Conservation (phyloP, 2,113 vertebrate species). For the Plecotus auritus region DNA sequence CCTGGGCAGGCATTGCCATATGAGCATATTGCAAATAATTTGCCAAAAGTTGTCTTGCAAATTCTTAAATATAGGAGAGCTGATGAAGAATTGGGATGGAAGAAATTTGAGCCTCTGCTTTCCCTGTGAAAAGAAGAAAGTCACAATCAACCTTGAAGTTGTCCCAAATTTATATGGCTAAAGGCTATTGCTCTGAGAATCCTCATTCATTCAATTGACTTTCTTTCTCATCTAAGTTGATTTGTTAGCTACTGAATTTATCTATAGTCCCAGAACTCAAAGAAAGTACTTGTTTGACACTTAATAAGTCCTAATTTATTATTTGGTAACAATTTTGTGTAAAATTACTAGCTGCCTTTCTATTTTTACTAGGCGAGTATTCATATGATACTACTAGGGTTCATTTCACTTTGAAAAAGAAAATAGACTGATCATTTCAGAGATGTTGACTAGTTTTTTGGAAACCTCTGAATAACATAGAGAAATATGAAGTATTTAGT, state of each 20-base stretch:
- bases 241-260: not conserved
- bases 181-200: not conserved
- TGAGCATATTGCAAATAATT: not conserved
- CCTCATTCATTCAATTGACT: not conserved
- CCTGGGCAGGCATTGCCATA: not conserved
- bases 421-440: not conserved
- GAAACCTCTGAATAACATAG: not conserved
- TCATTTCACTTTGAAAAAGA: not conserved
- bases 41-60: not conserved
- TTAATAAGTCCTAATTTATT: not conserved
- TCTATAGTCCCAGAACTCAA: not conserved
- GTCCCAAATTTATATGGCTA: not conserved
- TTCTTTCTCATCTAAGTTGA: not conserved
- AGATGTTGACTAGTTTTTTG: not conserved
- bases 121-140: not conserved
- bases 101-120: not conserved
- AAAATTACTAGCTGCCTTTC: not conserved
- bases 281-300: not conserved
- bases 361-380: not conserved
- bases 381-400: not conserved
- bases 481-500: not conserved
- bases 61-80: not conserved
- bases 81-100: not conserved
- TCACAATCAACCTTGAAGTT: not conserved
- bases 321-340: not conserved